Percentiles rank a stretch among this genome's conserved stretches.
phyloP scores from a whole-genome alignment of 1,140 invertebrate species.

The Vanessa tameamea region DNA sequence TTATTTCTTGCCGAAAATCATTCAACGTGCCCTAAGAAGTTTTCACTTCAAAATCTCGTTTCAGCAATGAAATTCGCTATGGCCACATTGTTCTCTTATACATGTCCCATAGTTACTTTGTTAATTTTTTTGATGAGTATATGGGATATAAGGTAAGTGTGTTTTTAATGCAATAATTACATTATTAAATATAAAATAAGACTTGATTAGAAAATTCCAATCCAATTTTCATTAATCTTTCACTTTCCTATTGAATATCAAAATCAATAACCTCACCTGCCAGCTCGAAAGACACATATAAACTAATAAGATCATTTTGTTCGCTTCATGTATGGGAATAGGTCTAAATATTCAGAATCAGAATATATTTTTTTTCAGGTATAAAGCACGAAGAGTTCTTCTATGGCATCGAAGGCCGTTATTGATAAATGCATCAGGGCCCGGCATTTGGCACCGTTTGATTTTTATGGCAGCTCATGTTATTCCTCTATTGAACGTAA shows the following conservation, averaged over 20 bases:
- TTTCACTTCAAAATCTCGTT: neutral
- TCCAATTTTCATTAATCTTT: too few species aligned
- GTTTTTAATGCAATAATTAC: neutral
- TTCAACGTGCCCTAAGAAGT: too few species aligned
- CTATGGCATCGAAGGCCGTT: conserved; percentile 8
- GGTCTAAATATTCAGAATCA: neutral
- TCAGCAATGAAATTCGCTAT: conserved; percentile 11
- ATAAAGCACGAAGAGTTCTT: conserved; percentile 12
- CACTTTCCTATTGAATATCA: too few species aligned
- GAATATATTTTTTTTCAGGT: neutral
- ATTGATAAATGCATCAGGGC: neutral
- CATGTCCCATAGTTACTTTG: conserved; percentile 3
- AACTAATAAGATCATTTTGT: neutral
- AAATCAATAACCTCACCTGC: too few species aligned
- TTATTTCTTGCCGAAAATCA: neutral
- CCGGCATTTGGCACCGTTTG: conserved; percentile 9
- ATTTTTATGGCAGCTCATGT: conserved; percentile 2
- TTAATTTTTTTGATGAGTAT: conserved; percentile 10
- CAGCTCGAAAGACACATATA: neutral
- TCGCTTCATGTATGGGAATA: neutral
- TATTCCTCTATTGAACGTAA: neutral
- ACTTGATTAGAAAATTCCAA: too few species aligned
- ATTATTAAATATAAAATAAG: neutral
- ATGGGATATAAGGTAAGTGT: conserved; percentile 12
- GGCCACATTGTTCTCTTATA: neutral